Evolutionary conservation across 1,140 invertebrate genomes (phyloP), one percentile per base, ranked within the genome.

Genomic region (Macrostomum lignano): DNA sequence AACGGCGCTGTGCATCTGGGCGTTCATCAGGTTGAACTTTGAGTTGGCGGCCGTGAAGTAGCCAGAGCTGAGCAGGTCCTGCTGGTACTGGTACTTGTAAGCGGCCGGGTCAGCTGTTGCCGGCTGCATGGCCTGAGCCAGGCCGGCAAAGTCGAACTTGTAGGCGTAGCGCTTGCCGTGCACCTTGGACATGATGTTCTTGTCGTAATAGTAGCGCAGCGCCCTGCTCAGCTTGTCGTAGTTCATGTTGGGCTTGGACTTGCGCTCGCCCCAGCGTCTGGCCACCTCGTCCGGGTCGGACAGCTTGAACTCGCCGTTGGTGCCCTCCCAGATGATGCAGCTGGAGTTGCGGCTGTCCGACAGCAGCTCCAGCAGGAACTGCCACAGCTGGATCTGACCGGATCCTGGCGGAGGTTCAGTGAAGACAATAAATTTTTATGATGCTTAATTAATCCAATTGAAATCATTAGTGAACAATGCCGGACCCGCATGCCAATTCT

Each of bases 161-260:
- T 91, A 91, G 30, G 81, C 81, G 64, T 88, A 88, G 44, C 79
- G 64, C 58, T 88, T 88, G 13, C 60, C 60, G 33, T 62, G 56
- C 5, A 66, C 64, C 48, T 66, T 66, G 20, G 62, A 64, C 55
- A 65, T 65, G 35, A 66, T 66, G 43, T 67, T 66, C 44, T 67
- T 66, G 45, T 67, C 65, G 46, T 66, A 66, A 42, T 66, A 66
- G 65, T 62, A 86, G 69, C 86, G 76, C 42, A 96, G 66, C 36
- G 84, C 84, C 40, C 86, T 67, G 48, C 77, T 86, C 40, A 96
- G 69, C 64, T 96, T 96, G 61, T 94, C 86, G 58, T 94, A 94
- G 63, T 96, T 96, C 86, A 96, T 96, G 58, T 94, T 94, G 21
- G 86, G 86, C 57, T 94, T 94, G 24, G 75, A 82, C 59, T 96